Conservation (phyloP, 2,113 vertebrate genomes). For the Conger conger region DNA sequence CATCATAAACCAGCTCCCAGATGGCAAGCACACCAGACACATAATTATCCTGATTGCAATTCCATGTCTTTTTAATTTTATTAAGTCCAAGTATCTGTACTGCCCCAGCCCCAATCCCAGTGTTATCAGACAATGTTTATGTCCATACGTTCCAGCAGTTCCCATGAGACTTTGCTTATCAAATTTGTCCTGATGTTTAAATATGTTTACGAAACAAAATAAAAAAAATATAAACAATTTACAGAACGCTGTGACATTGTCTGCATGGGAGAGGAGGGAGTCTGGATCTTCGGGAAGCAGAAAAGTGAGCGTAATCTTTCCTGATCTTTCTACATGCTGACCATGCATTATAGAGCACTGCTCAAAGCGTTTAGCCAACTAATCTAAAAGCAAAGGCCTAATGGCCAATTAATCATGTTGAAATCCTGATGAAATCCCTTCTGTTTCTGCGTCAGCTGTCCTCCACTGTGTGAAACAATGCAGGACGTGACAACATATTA, state of each 20-base stretch:
- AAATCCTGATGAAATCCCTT: background rate
- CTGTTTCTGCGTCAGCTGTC: background rate
- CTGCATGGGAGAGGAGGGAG: background rate
- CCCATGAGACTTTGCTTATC: background rate
- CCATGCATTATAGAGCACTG: background rate
- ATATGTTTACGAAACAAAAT: background rate
- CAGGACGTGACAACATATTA: background rate
- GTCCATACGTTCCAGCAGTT: background rate
- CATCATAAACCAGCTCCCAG: too few relatives aligned
- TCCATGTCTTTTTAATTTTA: background rate
- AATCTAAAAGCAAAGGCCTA: background rate
- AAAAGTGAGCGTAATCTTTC: background rate
- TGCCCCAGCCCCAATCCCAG: too few relatives aligned
- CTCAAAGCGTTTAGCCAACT: background rate
- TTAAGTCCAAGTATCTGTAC: background rate
- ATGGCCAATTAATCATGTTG: constrained; percentile 1
- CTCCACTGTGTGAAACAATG: background rate
- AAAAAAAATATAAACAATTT: background rate
- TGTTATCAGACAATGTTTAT: background rate
- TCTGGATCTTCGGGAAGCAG: background rate
- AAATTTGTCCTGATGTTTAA: background rate
- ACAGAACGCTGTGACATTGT: background rate
- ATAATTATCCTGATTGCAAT: background rate
- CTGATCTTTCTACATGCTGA: background rate
- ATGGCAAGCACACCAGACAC: background rate